Evolutionary conservation across 1,140 invertebrate genomes (phyloP).

Genomic region (Eciton burchellii): DNA sequence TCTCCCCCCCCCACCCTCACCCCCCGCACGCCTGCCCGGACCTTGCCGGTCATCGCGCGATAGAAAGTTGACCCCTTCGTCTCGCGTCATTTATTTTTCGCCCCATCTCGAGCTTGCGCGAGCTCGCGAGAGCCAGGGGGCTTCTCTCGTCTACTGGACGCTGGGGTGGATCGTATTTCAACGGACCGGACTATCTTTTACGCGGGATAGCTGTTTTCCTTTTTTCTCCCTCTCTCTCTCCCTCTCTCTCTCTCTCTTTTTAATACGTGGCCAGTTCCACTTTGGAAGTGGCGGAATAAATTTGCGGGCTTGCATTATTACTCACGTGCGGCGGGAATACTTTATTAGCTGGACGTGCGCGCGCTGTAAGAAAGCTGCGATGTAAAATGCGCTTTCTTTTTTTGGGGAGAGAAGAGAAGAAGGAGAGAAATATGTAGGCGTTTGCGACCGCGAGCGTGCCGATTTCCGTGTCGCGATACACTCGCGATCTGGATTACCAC

Average conservation of each 20-base stretch:
- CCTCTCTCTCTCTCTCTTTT: neutral
- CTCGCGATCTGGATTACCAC: neutral
- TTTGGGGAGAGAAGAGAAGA: no score
- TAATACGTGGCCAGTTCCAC: conserved; percentile 30
- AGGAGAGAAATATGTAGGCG: no score
- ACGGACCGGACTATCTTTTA: conserved; percentile 13
- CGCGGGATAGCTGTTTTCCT: neutral
- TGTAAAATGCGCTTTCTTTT: conserved; percentile 42
- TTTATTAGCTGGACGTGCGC: conserved; percentile 37
- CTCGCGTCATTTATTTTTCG: conserved; percentile 25
- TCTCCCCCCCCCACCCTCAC: neutral
- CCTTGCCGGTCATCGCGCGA: neutral
- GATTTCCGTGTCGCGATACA: neutral
- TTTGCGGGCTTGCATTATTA: conserved; percentile 40
- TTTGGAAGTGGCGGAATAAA: conserved; percentile 32
- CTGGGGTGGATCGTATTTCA: conserved; percentile 33
- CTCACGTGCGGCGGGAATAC: conserved; percentile 8
- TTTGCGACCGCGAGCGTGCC: conserved; percentile 19
- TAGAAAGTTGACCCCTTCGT: neutral
- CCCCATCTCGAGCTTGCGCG: neutral
- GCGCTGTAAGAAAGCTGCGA: conserved; percentile 32
- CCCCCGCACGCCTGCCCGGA: no score
- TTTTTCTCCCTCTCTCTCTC: neutral
- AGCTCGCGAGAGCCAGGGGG: neutral
- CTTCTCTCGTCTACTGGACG: conserved; percentile 3